Evolutionary conservation across 2,888 invertebrate genomes (phyloP), one percentile per base, ranked within the genome.

Genomic region (Andrena trimmerana): DNA sequence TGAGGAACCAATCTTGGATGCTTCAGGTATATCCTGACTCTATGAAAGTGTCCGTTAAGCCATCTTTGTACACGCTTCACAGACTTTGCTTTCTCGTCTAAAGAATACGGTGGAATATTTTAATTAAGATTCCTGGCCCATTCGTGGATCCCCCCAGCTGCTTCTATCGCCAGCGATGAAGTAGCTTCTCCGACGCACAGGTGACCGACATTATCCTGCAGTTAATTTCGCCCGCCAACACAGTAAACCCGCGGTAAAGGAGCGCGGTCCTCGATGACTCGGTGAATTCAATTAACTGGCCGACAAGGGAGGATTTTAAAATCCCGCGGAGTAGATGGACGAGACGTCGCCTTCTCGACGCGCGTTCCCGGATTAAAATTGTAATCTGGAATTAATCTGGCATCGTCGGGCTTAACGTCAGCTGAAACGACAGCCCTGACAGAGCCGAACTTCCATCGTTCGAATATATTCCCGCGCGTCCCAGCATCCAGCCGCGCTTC

Each of bases 361-460:
- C 48, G 27, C 33, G 27, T 50, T 10, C 33, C 24, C 4, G 33
- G 68, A 83, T 83, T 77, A 82, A 86, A 77, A 87, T 78, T 69
- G 76, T 65, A 81, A 79, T 87, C 74, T 62, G 59, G 48, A 79
- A 87, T 82, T 81, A 87, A 84, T 74, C 66, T 68, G 36, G 63
- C 78, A 70, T 66, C 60, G 63, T 72, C 67, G 67, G 48, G 81
- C 76, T 86, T 86, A 69, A 72, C 57, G 76, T 79, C 76, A 62
- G 52, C 42, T 33, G 50, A 72, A 29, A 60, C 42, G 78, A 84
- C 84, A 70, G 62, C 71, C 74, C 33, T 72, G 81, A 70, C 78
- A 71, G 70, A 76, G 33, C 65, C 67, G 66, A 81, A 86, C 68
- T 81, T 78, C 78, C 72, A 54, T 78, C 78, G 80, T 74, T 68